A percentile compares a stretch with the other conserved stretches of the same genome.
Evolutionary conservation across 2,113 vertebrate genomes (phyloP).

Genomic region (Scartelaos histophorus): DNA sequence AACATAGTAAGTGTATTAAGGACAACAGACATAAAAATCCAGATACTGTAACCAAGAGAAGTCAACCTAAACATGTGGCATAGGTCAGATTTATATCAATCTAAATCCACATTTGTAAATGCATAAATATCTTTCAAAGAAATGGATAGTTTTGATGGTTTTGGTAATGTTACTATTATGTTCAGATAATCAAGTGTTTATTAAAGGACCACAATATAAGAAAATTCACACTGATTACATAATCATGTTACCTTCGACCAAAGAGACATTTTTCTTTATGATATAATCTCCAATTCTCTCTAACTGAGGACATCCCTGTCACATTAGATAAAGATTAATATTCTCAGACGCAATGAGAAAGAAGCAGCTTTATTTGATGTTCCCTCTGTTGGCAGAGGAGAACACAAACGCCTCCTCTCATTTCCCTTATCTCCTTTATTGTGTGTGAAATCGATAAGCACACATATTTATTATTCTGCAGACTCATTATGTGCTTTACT

Average conservation of each 20-base stretch:
- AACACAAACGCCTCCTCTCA: neutral
- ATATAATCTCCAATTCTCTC: neutral
- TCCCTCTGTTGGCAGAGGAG: neutral
- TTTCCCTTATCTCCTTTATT: constrained; percentile 4
- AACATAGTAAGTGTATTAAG: neutral
- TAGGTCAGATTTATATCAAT: neutral
- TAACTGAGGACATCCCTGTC: neutral
- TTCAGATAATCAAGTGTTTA: neutral
- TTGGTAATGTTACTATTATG: neutral
- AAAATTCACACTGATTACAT: neutral
- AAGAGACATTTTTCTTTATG: neutral
- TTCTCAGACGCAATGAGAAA: neutral
- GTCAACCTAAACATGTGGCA: neutral
- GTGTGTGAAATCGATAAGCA: neutral
- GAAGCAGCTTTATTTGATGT: neutral
- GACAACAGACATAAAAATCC: too few relatives aligned
- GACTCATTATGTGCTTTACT: neutral
- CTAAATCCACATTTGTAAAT: neutral
- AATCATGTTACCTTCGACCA: neutral
- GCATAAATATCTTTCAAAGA: neutral
- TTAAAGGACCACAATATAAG: neutral
- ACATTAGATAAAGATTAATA: neutral
- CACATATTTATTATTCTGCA: neutral
- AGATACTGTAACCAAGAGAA: neutral
- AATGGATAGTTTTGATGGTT: neutral